A percentile compares a stretch with the other conserved stretches of the same genome.
Conservation (phyloP, 1,140 invertebrate genomes). For the Trichonephila clavata region DNA sequence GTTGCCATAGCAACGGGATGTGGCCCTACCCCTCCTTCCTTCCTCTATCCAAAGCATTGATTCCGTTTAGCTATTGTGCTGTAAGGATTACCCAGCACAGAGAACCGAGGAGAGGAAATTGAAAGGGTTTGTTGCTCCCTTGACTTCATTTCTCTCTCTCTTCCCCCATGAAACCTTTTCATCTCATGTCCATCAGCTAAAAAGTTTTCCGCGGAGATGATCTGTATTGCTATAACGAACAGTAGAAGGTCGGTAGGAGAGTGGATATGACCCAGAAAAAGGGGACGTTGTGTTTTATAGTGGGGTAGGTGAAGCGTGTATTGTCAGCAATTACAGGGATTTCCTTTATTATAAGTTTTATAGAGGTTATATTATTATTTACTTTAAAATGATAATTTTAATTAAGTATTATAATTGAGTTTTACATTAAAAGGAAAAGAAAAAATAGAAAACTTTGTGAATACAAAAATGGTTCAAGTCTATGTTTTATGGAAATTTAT, state of each 20-base stretch:
- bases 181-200: not conserved
- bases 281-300: not conserved
- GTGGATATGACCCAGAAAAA: not conserved
- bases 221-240: not conserved
- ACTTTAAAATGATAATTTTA: too few relatives aligned
- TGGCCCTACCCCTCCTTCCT: not conserved
- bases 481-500: too few relatives aligned
- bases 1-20: conserved; percentile 23
- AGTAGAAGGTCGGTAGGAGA: not conserved
- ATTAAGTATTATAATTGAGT: too few relatives aligned
- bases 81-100: conserved; percentile 6
- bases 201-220: not conserved
- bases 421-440: too few relatives aligned
- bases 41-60: not conserved
- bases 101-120: conserved; percentile 21
- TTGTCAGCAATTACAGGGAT: too few relatives aligned
- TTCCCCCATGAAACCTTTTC: not conserved
- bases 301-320: not conserved
- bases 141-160: not conserved
- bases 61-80: conserved; percentile 32
- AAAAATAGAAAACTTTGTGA: too few relatives aligned
- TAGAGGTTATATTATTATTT: too few relatives aligned
- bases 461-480: too few relatives aligned
- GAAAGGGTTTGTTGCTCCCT: conserved; percentile 33
- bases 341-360: too few relatives aligned